These are phyloP conservation scores for Orchesella flavescens DNA, from an alignment of 2,888 invertebrate species.

Conservation along the genomic window DNA sequence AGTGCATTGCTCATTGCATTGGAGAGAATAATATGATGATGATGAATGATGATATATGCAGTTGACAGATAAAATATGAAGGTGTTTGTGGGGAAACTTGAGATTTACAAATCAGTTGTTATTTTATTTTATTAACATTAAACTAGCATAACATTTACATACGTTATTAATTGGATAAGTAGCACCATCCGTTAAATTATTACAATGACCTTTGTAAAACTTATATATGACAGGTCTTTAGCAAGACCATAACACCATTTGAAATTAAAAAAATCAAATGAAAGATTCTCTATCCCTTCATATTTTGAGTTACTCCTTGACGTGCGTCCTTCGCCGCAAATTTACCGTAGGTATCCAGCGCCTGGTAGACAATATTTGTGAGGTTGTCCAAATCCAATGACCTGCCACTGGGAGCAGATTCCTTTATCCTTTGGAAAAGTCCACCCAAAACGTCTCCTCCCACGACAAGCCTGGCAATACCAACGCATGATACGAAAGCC, in stretches of 20 bases:
- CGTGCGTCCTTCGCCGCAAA: constrained; percentile 55
- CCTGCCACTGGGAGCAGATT: constrained; percentile 56
- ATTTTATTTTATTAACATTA: constrained; percentile 17
- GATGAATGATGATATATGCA: neutral
- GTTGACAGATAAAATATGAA: no score
- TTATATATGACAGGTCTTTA: neutral
- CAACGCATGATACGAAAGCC: constrained; percentile 53
- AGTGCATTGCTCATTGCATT: no score
- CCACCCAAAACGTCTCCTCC: constrained; percentile 66
- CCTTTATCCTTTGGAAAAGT: constrained; percentile 62
- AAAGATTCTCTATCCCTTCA: constrained; percentile 29
- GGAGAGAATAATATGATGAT: neutral
- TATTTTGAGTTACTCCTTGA: neutral
- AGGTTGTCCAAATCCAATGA: constrained; percentile 69
- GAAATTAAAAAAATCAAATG: constrained; percentile 1
- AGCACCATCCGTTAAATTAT: constrained; percentile 42
- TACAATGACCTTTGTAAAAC: neutral
- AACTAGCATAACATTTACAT: neutral
- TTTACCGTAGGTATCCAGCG: constrained; percentile 68
- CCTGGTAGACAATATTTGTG: constrained; percentile 69
- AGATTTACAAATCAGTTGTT: neutral
- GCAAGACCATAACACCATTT: constrained; percentile 47
- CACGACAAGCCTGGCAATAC: constrained; percentile 56
- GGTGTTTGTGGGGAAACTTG: neutral
- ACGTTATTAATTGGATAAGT: neutral